These are phyloP conservation scores for Cynodonichthys magdalenae DNA, from an alignment of 2,797 vertebrate species.

Conservation along the genomic window DNA sequence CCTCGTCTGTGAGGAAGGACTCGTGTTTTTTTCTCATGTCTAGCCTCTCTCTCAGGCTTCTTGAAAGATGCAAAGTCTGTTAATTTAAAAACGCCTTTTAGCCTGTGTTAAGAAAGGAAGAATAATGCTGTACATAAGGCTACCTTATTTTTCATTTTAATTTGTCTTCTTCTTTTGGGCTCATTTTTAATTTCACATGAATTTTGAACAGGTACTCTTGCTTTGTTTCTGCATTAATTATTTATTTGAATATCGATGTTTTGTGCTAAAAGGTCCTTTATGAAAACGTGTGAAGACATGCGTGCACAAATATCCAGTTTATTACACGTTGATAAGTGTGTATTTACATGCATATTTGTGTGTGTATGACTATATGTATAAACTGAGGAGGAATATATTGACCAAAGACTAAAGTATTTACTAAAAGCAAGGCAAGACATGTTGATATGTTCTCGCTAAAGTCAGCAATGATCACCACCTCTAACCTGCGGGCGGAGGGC, in stretches of 20 bases:
- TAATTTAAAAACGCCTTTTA: conserved; percentile 85
- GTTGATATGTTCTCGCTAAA: conserved; percentile 70
- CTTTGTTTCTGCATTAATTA: conserved; percentile 76
- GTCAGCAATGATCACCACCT: conserved; percentile 63
- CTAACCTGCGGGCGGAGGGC: conserved; percentile 42
- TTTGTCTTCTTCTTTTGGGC: conserved; percentile 50
- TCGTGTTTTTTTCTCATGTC: conserved; percentile 78
- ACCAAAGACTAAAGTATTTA: conserved; percentile 88
- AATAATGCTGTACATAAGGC: conserved; percentile 81
- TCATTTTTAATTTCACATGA: conserved; percentile 75
- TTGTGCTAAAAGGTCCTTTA: conserved; percentile 84
- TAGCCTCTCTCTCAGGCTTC: conserved; percentile 85
- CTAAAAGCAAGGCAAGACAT: conserved; percentile 77
- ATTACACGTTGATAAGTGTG: conserved; percentile 78
- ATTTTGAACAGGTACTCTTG: conserved; percentile 82
- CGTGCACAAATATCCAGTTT: conserved; percentile 82
- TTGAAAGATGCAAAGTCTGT: conserved; percentile 87
- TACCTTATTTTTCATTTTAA: conserved; percentile 63
- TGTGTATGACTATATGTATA: conserved; percentile 81
- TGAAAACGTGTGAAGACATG: conserved; percentile 79
- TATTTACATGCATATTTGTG: conserved; percentile 82
- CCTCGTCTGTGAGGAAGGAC: conserved; percentile 70
- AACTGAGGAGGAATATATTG: conserved; percentile 80
- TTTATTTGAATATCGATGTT: conserved; percentile 83
- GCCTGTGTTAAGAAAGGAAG: conserved; percentile 80